A percentile compares a stretch with the other conserved stretches of the same genome.
Conservation (phyloP, 1,140 invertebrate species). For the Lineus longissimus region DNA sequence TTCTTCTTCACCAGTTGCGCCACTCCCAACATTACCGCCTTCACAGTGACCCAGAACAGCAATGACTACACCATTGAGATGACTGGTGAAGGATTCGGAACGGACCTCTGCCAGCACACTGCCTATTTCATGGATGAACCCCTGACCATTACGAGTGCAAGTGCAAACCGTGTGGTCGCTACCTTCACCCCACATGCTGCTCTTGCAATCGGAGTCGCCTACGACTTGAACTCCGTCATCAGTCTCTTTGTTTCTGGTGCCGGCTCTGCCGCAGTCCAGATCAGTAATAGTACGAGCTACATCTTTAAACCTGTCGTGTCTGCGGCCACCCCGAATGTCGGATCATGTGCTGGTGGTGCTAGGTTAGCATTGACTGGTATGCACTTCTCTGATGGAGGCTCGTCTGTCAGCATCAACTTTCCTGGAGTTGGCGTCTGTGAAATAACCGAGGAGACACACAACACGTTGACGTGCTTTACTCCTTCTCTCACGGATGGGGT, state of each 20-base stretch:
- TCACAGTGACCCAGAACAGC: too few relatives aligned
- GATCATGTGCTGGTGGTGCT: neutral
- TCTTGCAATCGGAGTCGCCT: neutral
- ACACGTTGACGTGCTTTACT: neutral
- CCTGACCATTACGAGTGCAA: neutral
- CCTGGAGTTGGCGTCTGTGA: neutral
- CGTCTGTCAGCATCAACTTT: neutral
- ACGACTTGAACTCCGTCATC: neutral
- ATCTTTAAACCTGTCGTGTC: neutral
- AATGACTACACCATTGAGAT: neutral
- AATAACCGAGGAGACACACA: neutral
- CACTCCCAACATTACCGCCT: too few relatives aligned
- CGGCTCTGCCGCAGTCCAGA: neutral
- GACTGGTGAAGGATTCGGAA: neutral
- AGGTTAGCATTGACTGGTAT: neutral
- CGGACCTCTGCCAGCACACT: neutral
- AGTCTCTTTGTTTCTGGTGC: neutral
- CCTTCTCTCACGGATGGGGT: neutral
- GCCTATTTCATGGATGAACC: neutral
- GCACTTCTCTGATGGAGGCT: neutral
- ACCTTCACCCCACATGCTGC: neutral
- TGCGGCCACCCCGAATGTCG: neutral
- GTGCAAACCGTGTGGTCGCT: neutral
- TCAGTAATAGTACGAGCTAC: neutral
- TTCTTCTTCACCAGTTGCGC: too few relatives aligned